Percentiles rank a stretch among this genome's conserved stretches.
These are phyloP conservation scores for Microctonus aethiopoides DNA, from an alignment of 2,888 invertebrate species.

Conservation along the genomic window DNA sequence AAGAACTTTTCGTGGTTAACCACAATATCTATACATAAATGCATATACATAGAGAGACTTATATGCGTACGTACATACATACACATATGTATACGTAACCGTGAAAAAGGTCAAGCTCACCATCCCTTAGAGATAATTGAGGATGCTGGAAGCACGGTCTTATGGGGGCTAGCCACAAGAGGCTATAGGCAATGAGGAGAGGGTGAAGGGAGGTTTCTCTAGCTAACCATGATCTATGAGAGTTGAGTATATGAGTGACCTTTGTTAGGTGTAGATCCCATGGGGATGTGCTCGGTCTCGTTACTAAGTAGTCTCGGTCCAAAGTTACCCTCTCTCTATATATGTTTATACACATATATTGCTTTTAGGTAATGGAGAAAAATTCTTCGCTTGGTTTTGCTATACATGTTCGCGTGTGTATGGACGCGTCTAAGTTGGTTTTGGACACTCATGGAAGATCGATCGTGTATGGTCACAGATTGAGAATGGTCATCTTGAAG, in stretches of 20 bases:
- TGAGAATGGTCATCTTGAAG: conserved; percentile 12
- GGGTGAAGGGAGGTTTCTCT: conserved; percentile 38
- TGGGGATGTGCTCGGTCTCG: conserved; percentile 52
- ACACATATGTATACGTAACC: not conserved
- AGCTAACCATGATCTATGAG: conserved; percentile 63
- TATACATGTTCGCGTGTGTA: conserved; percentile 14
- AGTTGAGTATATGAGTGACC: conserved; percentile 60
- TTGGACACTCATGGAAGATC: conserved; percentile 36
- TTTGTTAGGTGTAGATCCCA: conserved; percentile 52
- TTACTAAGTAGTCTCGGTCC: conserved; percentile 30
- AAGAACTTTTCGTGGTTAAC: conserved; percentile 55
- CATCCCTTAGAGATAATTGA: conserved; percentile 56
- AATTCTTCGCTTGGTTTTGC: conserved; percentile 41
- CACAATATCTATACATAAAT: conserved; percentile 31
- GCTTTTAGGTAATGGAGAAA: conserved; percentile 50
- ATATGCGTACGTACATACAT: not conserved
- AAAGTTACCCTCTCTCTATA: conserved; percentile 1
- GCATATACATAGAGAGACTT: not conserved
- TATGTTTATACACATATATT: conserved; percentile 18
- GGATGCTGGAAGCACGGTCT: conserved; percentile 56
- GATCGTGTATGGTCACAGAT: conserved; percentile 34
- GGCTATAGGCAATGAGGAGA: conserved; percentile 37
- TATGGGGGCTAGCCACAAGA: conserved; percentile 46
- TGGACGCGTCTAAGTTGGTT: conserved; percentile 26
- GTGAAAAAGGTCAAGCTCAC: conserved; percentile 23